Base-by-base conservation (phyloP, 2,797 vertebrate species). In the Microctenopoma stevenorrisi region DNA sequence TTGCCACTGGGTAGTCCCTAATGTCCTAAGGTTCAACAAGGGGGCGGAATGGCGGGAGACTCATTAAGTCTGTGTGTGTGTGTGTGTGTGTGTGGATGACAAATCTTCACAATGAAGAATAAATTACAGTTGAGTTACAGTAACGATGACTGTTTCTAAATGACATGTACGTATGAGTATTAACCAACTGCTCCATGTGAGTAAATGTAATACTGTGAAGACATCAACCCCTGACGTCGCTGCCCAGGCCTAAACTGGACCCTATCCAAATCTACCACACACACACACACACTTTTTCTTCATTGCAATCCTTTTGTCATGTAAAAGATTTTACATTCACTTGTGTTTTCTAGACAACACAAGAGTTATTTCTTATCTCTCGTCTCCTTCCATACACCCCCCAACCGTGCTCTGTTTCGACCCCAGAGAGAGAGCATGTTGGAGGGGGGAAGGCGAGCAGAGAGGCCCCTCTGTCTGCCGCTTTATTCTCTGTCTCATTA, bases 21-120 rank as follows among this genome's bases (percentile, higher is more conserved):
- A 64, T 61, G 74, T 68, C 74, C 60, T 12, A 60, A 71, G 83
- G 84, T 81, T 84, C 71, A 76, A 11, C 42, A 61, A 64, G 86
- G 78, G 83, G 85, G 88, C 56, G 90, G 88, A 88, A 90, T 88
- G 86, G 88, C 84, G 82, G 86, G 82, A 86, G 30, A n/a, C 79
- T 87, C 44, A 86, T 90, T 88, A 88, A 37, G 72, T 15, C 22
- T 54, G 43, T 61, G 56, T 25, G 72, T 37, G 68, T 25, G 72
- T 37, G 68, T 54, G 43, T 60, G 56, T 54, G 43, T 60, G 56
- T 25, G 72, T 33, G 68, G 22, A 50, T 66, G 64, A 81, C 56
- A 57, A 51, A 53, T 26, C 40, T 67, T 12, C 16, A 6, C 35
- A 37, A 61, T 6, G 1, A 57, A 38, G 46, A 79, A 60, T 68